Evolutionary conservation across 2,113 vertebrate species (phyloP).

Genomic region (Rhinogobius similis): DNA sequence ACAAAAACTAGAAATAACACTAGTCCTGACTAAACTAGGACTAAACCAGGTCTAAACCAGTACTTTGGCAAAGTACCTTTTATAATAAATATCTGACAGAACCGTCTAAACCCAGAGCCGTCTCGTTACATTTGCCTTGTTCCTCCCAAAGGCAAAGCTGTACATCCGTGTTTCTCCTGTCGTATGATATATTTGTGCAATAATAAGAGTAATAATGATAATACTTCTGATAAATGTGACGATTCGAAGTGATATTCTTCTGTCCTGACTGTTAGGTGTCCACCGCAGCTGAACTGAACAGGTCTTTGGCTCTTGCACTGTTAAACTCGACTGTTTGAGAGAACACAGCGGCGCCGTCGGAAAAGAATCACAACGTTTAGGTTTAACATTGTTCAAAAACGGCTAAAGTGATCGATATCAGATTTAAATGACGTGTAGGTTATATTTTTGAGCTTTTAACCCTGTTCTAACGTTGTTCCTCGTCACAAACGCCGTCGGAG

Average conservation of each 20-base stretch:
- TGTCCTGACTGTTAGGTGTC: background rate
- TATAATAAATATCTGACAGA: background rate
- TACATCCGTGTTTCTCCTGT: background rate
- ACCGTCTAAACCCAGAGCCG: background rate
- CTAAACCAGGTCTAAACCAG: background rate
- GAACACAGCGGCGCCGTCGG: background rate
- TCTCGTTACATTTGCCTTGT: background rate
- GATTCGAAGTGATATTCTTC: background rate
- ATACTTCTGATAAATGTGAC: background rate
- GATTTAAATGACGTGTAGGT: no score
- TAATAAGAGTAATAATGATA: background rate
- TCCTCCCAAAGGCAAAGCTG: background rate
- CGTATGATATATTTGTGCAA: background rate
- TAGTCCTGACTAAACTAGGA: background rate
- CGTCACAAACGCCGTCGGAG: no score
- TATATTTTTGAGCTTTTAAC: no score
- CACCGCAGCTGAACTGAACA: background rate
- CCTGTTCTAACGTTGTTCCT: no score
- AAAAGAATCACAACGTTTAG: background rate
- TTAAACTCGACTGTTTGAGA: slow-evolving; percentile 3
- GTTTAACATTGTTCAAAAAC: no score
- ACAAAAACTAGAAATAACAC: no score
- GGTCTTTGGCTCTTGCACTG: background rate
- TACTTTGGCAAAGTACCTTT: background rate
- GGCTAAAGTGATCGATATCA: no score